Conservation (phyloP, 2,113 vertebrate species). For the Nycticorax nycticorax region DNA sequence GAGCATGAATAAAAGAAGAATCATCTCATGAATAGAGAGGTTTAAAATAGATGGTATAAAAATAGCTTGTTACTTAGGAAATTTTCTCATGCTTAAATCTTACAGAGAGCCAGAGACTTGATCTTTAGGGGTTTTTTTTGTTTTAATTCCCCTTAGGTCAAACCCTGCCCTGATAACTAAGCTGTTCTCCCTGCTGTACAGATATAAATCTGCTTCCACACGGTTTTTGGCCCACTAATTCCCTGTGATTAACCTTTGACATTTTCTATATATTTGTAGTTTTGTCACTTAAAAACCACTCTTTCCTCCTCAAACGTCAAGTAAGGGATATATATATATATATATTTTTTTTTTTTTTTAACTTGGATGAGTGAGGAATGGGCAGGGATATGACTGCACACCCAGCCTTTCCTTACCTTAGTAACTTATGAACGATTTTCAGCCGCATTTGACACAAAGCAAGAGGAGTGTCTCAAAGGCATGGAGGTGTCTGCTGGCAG, state of each 20-base stretch:
- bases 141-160: background rate
- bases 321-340: background rate
- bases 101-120: slow-evolving; percentile 5
- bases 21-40: slow-evolving; percentile 26
- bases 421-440: background rate
- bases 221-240: background rate
- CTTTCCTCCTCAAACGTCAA: background rate
- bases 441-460: background rate
- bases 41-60: slow-evolving; percentile 64
- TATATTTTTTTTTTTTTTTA: background rate
- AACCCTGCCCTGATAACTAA: background rate
- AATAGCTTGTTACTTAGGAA: slow-evolving; percentile 64
- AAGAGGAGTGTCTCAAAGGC: background rate
- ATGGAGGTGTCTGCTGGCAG: background rate
- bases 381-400: background rate
- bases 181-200: background rate
- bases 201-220: background rate
- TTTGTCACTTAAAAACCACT: background rate
- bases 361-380: background rate
- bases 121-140: background rate
- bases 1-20: slow-evolving; percentile 43
- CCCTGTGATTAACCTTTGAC: background rate
- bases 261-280: background rate
- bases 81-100: slow-evolving; percentile 40
- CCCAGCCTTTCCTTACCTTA: background rate